Evolutionary conservation across 2,797 vertebrate species (phyloP), one percentile per base, ranked within the genome.

Genomic region (Podarcis lilfordi): DNA sequence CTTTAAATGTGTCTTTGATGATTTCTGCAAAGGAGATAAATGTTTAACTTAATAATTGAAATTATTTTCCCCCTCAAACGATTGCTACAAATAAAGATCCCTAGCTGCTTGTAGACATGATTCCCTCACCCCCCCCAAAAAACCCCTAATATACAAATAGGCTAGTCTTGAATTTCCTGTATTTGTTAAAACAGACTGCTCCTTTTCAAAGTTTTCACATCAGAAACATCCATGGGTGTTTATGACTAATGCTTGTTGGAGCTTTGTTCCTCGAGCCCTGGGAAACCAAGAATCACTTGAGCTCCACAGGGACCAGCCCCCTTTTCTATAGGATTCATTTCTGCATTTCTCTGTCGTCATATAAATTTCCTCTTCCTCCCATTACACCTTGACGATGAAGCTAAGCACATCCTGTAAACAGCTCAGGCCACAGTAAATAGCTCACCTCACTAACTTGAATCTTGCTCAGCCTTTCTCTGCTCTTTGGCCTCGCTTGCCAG

Each of bases 1-100:
- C 97, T 82, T 94, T 94, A 82, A 98, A 98, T 0, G 95, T 89
- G 64, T 95, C 96, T 93, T 97, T 97, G 90, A 98, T 96, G 0
- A 95, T 96, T 85, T 98, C 98, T 98, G 96, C 29, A 95, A 91
- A 90, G 84, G 27, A 91, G 64, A 84, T 11, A n/a, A 43, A 59
- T 3, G 0, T 82, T 69, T 17, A 25, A 37, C 5, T 5, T 32
- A 68, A 35, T 64, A 19, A 29, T 8, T 9, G 50, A n/a, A n/a
- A 43, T 45, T 17, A 40, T 29, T 8, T 2, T 0, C 8, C 3
- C 25, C 32, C 8, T 10, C 1, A 32, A 80, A 81, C 50, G 15
- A 64, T 61, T 43, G 32, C 69, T 64, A 55, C 40, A 55, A 61
- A 15, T 40, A n/a, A 27, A 82, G 5, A 69, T 69, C 35, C 45